These are phyloP conservation scores for Pseudorasbora parva DNA, from an alignment of 2,113 vertebrate genomes.

Conservation along the genomic window DNA sequence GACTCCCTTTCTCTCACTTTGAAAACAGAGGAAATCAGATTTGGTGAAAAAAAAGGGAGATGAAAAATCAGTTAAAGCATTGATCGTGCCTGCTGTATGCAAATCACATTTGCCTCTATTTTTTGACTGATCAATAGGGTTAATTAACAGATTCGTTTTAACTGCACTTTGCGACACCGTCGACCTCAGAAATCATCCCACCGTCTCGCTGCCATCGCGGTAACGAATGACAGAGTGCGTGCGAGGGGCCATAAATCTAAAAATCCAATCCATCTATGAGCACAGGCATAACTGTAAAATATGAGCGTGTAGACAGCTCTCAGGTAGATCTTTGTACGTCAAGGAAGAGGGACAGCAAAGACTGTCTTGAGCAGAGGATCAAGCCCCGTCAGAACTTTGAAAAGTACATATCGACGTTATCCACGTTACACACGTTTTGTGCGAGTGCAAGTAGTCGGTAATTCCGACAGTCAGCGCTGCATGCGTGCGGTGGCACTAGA, in stretches of 20 bases:
- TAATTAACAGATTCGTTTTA: constrained; percentile 82
- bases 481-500: neutral
- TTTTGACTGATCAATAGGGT: constrained; percentile 79
- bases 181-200: constrained; percentile 72
- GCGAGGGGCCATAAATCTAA: constrained; percentile 71
- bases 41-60: constrained; percentile 65
- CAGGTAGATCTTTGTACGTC: constrained; percentile 64
- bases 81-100: constrained; percentile 78
- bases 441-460: no score
- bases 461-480: neutral
- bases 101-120: constrained; percentile 80
- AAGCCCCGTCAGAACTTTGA: neutral
- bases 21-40: constrained; percentile 83
- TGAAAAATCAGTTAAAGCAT: constrained; percentile 81
- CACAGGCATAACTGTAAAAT: constrained; percentile 68
- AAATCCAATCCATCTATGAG: constrained; percentile 78
- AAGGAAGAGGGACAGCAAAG: constrained; percentile 44
- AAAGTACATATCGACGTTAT: neutral
- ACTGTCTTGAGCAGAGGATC: constrained; percentile 18
- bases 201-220: constrained; percentile 67
- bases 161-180: constrained; percentile 71
- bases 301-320: constrained; percentile 63
- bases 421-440: neutral
- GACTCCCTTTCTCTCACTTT: constrained; percentile 76
- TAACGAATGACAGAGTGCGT: constrained; percentile 67